Conservation (phyloP, 2,888 invertebrate species). For the Tipula confusa region DNA sequence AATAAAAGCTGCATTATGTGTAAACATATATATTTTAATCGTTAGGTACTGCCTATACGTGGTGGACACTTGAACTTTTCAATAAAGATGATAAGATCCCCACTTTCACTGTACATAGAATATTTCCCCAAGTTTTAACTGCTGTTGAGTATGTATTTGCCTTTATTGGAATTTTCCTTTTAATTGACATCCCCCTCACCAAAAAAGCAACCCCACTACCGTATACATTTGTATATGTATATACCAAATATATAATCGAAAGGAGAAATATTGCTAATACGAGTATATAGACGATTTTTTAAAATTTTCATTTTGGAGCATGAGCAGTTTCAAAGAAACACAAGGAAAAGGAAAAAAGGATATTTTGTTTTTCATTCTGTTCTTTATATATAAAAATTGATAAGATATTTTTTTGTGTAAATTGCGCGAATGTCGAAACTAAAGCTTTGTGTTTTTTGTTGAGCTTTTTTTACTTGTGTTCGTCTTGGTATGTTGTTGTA, state of each 20-base stretch:
- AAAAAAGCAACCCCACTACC: too few species aligned
- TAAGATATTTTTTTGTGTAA: neutral
- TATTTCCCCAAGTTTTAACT: neutral
- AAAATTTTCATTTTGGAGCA: neutral
- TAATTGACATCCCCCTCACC: neutral
- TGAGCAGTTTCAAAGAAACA: neutral
- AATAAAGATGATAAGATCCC: neutral
- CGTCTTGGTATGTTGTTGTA: neutral
- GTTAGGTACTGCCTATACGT: neutral
- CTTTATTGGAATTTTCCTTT: neutral
- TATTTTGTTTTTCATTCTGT: neutral
- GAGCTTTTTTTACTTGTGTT: neutral
- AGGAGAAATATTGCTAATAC: neutral
- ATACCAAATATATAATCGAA: neutral
- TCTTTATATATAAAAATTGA: neutral
- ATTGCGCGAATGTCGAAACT: neutral
- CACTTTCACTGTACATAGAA: neutral
- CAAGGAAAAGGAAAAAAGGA: neutral
- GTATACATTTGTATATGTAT: neutral
- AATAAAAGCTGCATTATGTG: slow-evolving; percentile 3
- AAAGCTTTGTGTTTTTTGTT: neutral
- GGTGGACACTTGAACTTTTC: neutral
- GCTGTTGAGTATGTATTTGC: neutral
- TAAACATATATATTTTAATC: neutral
- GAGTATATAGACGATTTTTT: neutral